These are phyloP conservation scores for Aphis craccivora DNA, from an alignment of 1,140 invertebrate species.

Conservation along the genomic window DNA sequence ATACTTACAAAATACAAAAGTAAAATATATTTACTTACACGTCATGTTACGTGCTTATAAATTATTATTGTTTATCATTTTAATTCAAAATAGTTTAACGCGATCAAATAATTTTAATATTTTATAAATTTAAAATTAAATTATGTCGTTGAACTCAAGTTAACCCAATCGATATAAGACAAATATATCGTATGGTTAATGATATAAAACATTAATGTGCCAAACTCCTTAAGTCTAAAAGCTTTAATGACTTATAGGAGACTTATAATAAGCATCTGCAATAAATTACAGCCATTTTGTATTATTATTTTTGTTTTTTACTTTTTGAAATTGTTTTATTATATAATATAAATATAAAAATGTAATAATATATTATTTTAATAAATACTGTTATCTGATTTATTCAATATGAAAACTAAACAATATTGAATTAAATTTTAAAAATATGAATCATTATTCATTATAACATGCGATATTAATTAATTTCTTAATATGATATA, in stretches of 20 bases:
- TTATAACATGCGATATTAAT: neutral
- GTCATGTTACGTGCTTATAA: neutral
- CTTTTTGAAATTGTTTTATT: neutral
- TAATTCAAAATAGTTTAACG: neutral
- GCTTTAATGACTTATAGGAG: neutral
- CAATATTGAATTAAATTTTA: neutral
- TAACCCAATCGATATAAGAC: neutral
- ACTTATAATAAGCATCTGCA: neutral
- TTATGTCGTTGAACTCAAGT: conserved; percentile 11
- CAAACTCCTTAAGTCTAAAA: conserved; percentile 2
- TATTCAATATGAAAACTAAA: neutral
- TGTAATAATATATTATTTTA: neutral
- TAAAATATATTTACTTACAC: neutral
- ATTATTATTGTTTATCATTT: conserved; percentile 12
- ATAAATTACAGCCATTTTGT: neutral
- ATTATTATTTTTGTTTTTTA: neutral
- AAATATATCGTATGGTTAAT: neutral
- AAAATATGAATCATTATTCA: neutral
- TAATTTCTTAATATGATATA: neutral
- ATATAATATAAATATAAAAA: neutral
- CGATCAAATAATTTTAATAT: neutral
- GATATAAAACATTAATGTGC: neutral
- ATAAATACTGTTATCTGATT: neutral
- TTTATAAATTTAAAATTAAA: neutral
- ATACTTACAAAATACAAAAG: neutral